Evolutionary conservation across 2,888 invertebrate species (phyloP), one percentile per base, ranked within the genome.

Genomic region (Oxystoma pomonae): DNA sequence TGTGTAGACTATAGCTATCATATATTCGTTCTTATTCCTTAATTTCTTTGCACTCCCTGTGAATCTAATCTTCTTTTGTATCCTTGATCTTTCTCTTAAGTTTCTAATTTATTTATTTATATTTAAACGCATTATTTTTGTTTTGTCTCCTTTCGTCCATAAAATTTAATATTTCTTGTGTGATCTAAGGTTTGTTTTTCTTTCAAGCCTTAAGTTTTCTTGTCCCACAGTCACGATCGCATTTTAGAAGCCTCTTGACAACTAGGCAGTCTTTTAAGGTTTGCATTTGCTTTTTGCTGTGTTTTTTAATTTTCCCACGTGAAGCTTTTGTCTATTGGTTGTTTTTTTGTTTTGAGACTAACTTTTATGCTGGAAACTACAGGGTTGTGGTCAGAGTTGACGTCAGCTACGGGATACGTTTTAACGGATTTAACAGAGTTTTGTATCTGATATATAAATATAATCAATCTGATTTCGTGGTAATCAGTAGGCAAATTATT

Each of bases 391-490:
- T 35, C 35, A 35, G 35, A 35, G 35, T 35, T 35, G 35, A 35
- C 35, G 35, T 35, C 35, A 35, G 35, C 35, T 35, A 35, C 35
- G 35, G 35, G 35, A 35, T 35, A 35, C 12, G 35, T 35, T 35
- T 35, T 35, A 35, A 3, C 5, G 35, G 12, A 7, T 35, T 35
- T 3, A 35, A 7, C 12, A 35, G 35, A 35, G 35, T 35, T 35
- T 18, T 53, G 17, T 53, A 35, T 35, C 35, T 35, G 35, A 7
- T 53, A 53, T 7, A 5, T 17, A 53, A 53, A 53, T 7, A 7
- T 17, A 53, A 53, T 53, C 19, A 53, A 53, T 53, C n/a, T 53
- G 53, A 53, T 53, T 53, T 53, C 53, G 7, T 53, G n/a, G 12
- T 35, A 35, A 35, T 35, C 5, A 56, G 16, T 1, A 56, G 19